These are phyloP conservation scores for Carcharodon carcharias DNA, from an alignment of 2,797 vertebrate species.

Conservation along the genomic window DNA sequence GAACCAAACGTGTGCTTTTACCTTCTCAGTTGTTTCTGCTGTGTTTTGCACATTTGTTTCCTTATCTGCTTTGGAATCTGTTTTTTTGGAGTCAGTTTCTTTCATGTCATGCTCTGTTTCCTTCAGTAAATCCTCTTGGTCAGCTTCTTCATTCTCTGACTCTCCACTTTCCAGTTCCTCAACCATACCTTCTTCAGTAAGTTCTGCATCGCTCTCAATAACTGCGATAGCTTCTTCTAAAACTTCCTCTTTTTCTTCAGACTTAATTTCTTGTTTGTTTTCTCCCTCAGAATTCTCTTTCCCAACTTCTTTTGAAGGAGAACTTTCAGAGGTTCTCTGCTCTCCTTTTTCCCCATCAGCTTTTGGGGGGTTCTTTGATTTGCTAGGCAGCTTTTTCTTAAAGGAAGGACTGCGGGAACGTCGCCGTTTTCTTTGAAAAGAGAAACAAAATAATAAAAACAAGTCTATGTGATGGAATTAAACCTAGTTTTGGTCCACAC, in stretches of 20 bases:
- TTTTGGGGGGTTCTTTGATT: slow-evolving; percentile 15
- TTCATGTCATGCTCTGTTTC: not conserved
- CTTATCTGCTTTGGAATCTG: not conserved
- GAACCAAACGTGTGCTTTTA: not conserved
- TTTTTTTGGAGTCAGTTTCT: not conserved
- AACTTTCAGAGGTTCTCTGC: slow-evolving; percentile 15
- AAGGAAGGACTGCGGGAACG: slow-evolving; percentile 18
- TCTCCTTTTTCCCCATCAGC: slow-evolving; percentile 35
- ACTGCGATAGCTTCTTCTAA: slow-evolving; percentile 6
- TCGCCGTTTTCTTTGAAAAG: not conserved
- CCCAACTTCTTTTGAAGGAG: slow-evolving; percentile 3
- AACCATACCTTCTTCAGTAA: slow-evolving; percentile 58
- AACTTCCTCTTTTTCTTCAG: slow-evolving; percentile 16
- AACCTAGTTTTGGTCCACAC: not conserved
- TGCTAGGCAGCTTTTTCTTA: slow-evolving; percentile 25
- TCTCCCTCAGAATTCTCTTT: slow-evolving; percentile 3
- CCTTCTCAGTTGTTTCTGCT: slow-evolving; percentile 4
- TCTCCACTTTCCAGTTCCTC: slow-evolving; percentile 64
- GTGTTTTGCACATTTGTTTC: not conserved
- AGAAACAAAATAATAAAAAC: slow-evolving; percentile 6
- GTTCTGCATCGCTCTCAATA: slow-evolving; percentile 24
- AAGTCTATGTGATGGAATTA: not conserved
- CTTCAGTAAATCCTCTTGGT: slow-evolving; percentile 54
- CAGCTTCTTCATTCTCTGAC: slow-evolving; percentile 61
- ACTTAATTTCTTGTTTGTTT: not conserved